Base-by-base conservation (phyloP, 2,113 vertebrate species). In the Oplegnathus fasciatus region DNA sequence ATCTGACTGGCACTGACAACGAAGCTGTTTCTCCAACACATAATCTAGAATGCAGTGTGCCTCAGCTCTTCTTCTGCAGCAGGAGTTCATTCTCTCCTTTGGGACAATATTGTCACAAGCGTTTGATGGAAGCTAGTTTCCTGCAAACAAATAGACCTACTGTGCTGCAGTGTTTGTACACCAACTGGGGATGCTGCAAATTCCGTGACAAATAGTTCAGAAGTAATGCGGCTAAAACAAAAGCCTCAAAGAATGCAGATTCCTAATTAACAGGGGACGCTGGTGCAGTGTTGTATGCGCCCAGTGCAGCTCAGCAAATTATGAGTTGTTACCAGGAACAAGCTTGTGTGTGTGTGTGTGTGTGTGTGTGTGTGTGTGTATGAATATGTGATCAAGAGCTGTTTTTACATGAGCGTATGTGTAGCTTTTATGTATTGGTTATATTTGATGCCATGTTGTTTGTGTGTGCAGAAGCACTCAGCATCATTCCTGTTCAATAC, bases 151-250 rank as follows among this genome's bases (percentile, higher is more conserved):
- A 95, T 76, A 86, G 86, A 60, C 55, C 83, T 52, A 85, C 89
- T 94, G 93, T 94, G 89, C 90, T 86, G 86, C 86, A 86, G 88
- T 67, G 86, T 86, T 93, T 84, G 76, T 82, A 83, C 80, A 66
- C 73, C 50, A 78, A 76, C 78, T 46, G 75, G 70, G 82, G 83
- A 88, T 91, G 93, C 90, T 92, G 92, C 80, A 86, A 92, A 95
- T 95, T 94, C 95, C 91, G 1, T 93, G 91, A 95, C 93, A 95
- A 95, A 94, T 96, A 95, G 95, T 95, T 95, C 94, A 90, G 94
- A 96, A 96, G 90, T 96, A 95, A 96, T 96, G 93, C 50, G 86
- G 82, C 81, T 88, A 69, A 94, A 94, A 95, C 93, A 94, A 95
- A 94, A 92, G 93, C 79, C 89, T 88, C 60, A 93, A 94, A 95